phyloP scores from a whole-genome alignment of 2,888 invertebrate genomes.

The Oscheius myriophilus region DNA sequence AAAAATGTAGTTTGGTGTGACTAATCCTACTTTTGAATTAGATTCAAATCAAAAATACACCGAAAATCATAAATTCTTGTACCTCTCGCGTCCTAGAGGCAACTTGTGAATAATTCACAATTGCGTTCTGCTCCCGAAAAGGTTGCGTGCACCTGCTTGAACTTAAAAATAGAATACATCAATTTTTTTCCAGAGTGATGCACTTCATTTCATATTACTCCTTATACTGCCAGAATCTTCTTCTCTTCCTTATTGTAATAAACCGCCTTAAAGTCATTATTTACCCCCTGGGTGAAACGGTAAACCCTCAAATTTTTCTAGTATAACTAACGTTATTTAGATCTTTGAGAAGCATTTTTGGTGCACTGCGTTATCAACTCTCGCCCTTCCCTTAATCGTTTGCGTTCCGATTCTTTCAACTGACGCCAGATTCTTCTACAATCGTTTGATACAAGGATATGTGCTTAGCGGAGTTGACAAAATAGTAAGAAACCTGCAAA shows the following conservation, averaged over 20 bases:
- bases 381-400: constrained; percentile 13
- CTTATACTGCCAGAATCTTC: constrained; percentile 22
- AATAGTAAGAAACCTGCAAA: not conserved
- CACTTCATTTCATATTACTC: constrained; percentile 28
- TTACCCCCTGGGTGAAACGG: constrained; percentile 21
- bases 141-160: no score
- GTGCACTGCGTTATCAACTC: not conserved
- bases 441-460: constrained; percentile 15
- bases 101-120: no score
- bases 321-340: constrained; percentile 3
- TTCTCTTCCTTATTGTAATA: constrained; percentile 13
- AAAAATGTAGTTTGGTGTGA: no score
- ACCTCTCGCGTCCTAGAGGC: no score
- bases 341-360: constrained; percentile 21
- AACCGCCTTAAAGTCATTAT: constrained; percentile 23
- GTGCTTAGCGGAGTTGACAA: constrained; percentile 12
- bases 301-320: no score
- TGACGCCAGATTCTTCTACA: constrained; percentile 23
- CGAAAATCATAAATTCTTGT: no score
- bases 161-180: not conserved
- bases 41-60: no score
- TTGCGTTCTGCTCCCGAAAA: no score
- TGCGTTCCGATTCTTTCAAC: constrained; percentile 19
- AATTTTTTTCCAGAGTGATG: constrained; percentile 11
- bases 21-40: no score